Evolutionary conservation across 2,888 invertebrate genomes (phyloP).

Genomic region (Ophion ventricosus): DNA sequence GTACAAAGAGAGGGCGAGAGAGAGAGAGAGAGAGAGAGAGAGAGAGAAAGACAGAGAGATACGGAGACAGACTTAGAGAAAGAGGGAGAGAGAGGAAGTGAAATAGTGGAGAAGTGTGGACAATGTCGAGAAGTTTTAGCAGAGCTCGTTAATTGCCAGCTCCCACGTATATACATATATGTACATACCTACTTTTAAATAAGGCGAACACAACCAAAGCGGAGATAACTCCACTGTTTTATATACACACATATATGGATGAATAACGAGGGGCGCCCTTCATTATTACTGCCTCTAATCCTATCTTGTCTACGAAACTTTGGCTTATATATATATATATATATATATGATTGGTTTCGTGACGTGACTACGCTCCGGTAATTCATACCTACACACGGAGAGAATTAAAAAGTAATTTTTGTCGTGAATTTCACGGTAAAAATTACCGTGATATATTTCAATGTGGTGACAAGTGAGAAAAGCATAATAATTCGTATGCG

Average conservation of each 20-base stretch:
- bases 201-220: constrained; percentile 6
- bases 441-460: too few species aligned
- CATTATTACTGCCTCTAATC: constrained; percentile 64
- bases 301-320: constrained; percentile 44
- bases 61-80: background rate
- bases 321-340: constrained; percentile 1
- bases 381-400: background rate
- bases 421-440: too few species aligned
- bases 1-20: background rate
- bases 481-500: too few species aligned
- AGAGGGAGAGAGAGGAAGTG: constrained; percentile 6
- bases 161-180: constrained; percentile 26
- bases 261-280: constrained; percentile 46
- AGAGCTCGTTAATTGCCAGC: constrained; percentile 51
- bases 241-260: background rate
- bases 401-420: too few species aligned
- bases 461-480: too few species aligned
- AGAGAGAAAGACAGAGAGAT: background rate
- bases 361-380: background rate
- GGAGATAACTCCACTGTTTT: background rate
- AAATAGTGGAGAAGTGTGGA: constrained; percentile 36
- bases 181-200: constrained; percentile 26
- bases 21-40: constrained; percentile 1
- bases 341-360: background rate
- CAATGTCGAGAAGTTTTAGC: constrained; percentile 60